These are phyloP conservation scores for Gallirallus australis DNA, from an alignment of 2,797 vertebrate genomes.

Conservation along the genomic window DNA sequence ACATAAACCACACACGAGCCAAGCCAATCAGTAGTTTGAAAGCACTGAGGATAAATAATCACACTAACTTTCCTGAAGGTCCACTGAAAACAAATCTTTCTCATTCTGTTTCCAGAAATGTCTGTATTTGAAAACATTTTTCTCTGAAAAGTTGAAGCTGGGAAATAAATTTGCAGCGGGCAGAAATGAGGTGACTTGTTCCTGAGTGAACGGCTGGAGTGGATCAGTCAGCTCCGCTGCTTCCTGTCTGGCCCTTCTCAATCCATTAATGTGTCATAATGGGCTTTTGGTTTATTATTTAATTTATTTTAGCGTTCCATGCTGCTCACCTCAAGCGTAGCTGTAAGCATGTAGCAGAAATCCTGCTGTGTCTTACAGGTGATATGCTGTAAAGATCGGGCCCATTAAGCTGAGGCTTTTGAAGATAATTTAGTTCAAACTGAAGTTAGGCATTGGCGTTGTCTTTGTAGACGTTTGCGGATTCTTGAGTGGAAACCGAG, in stretches of 20 bases:
- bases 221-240: conserved; percentile 36
- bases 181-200: conserved; percentile 53
- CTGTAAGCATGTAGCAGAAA: not conserved
- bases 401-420: not conserved
- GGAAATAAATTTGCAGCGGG: conserved; percentile 54
- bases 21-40: conserved; percentile 37
- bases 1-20: conserved; percentile 13
- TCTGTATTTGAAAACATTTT: conserved; percentile 43
- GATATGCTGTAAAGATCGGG: not conserved
- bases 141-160: conserved; percentile 43
- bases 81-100: not conserved
- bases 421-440: not conserved
- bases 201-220: conserved; percentile 53
- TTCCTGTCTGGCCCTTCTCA: conserved; percentile 65
- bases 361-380: not conserved
- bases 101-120: conserved; percentile 8
- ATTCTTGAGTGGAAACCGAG: not conserved
- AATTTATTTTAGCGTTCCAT: conserved; percentile 62
- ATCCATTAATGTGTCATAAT: conserved; percentile 61
- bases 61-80: conserved; percentile 25
- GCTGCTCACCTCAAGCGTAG: conserved; percentile 51
- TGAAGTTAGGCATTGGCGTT: not conserved
- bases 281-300: conserved; percentile 70
- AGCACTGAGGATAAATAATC: conserved; percentile 9
- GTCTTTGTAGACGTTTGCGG: not conserved